phyloP scores from a whole-genome alignment of 2,113 vertebrate genomes.

The Asarcornis scutulata region DNA sequence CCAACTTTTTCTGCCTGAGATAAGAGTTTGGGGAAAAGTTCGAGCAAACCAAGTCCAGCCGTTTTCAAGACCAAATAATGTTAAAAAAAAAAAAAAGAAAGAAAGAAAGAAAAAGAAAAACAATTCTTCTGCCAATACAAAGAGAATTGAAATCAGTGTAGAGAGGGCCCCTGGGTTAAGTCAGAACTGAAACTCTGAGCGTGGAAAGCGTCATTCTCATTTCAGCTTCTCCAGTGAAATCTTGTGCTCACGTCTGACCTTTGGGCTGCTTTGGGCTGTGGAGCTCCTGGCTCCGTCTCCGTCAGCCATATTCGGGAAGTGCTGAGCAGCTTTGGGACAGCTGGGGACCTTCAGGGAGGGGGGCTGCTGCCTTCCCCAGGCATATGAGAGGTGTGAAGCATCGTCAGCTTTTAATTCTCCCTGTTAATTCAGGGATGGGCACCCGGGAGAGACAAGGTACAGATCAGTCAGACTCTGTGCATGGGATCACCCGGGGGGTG shows the following conservation, averaged over 20 bases:
- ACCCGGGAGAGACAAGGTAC: fast-evolving
- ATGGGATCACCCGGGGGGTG: neutral
- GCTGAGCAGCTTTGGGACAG: fast-evolving
- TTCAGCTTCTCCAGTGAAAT: neutral
- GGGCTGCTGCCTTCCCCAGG: neutral
- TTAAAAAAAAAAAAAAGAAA: too few relatives aligned
- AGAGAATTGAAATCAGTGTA: neutral
- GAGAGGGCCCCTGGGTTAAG: neutral
- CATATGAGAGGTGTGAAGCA: fast-evolving
- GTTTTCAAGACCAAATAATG: neutral
- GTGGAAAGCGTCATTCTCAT: neutral
- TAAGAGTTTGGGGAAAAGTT: neutral
- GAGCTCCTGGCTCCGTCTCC: neutral
- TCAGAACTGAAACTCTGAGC: neutral
- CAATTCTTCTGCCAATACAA: neutral
- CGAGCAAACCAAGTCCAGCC: neutral
- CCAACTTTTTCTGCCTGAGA: neutral
- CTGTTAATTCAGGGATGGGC: fast-evolving
- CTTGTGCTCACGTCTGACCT: fast-evolving
- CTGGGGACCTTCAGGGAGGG: neutral
- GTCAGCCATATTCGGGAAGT: neutral
- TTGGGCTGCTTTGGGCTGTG: neutral
- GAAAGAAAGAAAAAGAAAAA: neutral
- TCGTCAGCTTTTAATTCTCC: neutral
- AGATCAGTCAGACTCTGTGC: fast-evolving